Base-by-base conservation (phyloP, 1,140 invertebrate species). In the Pseudomyrmex pallidus region DNA sequence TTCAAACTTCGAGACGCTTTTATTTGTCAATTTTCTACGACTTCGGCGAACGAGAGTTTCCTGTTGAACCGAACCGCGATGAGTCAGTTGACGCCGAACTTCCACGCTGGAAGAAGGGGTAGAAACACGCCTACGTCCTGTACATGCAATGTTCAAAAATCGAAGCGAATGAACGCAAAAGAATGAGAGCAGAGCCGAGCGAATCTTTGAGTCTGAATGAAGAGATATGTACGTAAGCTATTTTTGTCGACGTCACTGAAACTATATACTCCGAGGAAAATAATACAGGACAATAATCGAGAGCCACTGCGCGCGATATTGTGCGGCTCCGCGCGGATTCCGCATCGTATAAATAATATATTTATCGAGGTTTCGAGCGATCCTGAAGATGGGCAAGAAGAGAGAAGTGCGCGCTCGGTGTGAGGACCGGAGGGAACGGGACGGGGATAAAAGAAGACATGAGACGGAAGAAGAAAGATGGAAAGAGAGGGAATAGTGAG, bases 1-100 rank as follows among this genome's bases (percentile, higher is more conserved):
- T 83, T 83, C 54, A 83, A 83, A 83, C 82, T 83, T 83, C 44
- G 61, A 2, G 10, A 9, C 80, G 61, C 50, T 83, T 76, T 83
- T 83, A 77, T 83, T 83, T 83, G 82, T 83, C 72, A 61, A 74
- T 83, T 83, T 83, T 50, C 82, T 77, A 66, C 52, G 82, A 77
- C 82, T 83, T 83, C 73, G 52, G 12, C 61, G 61, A 76, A 77
- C 82, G 73, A 77, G 73, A 77, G 73, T 83, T 83, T 83, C 82
- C 82, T 83, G 82, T 83, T 83, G 15, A 70, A 83, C 72, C 44
- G 44, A 56, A 70, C 22, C 68, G n/a, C 54, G 66, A 80, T 80
- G 82, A 83, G 67, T 85, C 68, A 83, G 63, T 74, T 46, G 68
- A 85, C 46, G 35, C 35, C 35, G 59, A 62, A 48, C 80, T 54